Evolutionary conservation across 2,888 invertebrate species (phyloP).

Genomic region (Trimorus sp.): DNA sequence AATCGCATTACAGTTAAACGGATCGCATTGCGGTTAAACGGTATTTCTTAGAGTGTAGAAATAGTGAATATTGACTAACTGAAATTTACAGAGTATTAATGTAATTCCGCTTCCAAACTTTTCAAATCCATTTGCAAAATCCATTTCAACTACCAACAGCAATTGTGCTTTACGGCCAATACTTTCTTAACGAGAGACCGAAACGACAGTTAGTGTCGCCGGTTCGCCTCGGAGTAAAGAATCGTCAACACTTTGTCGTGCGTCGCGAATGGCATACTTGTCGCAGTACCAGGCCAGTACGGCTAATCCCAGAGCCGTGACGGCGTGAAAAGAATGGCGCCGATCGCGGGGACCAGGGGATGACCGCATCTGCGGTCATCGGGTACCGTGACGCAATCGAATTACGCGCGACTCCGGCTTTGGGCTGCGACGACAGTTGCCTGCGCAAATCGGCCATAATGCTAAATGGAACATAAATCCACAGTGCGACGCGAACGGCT

Average conservation of each 20-base stretch:
- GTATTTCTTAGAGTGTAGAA: no score
- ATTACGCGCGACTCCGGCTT: slow-evolving; percentile 33
- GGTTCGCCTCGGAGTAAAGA: slow-evolving; percentile 36
- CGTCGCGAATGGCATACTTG: slow-evolving; percentile 44
- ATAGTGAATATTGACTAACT: no score
- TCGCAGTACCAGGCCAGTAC: slow-evolving; percentile 22
- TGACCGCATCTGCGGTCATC: slow-evolving; percentile 56
- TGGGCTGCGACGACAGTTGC: slow-evolving; percentile 25
- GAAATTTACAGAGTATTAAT: no score
- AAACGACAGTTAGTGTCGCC: slow-evolving; percentile 34
- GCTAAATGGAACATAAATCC: slow-evolving; percentile 63
- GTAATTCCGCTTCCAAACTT: no score
- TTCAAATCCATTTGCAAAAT: no score
- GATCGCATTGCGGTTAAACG: no score
- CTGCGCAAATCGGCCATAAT: slow-evolving; percentile 57
- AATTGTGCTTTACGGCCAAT: no score
- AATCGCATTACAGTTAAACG: no score
- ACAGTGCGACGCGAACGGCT: slow-evolving; percentile 47
- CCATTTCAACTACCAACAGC: no score
- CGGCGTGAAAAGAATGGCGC: slow-evolving; percentile 16
- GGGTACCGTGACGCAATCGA: slow-evolving; percentile 49
- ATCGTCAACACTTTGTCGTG: slow-evolving; percentile 27
- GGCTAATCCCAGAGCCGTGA: background rate
- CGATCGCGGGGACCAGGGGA: slow-evolving; percentile 23
- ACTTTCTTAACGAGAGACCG: slow-evolving; percentile 22